Evolutionary conservation across 2,113 vertebrate genomes (phyloP), one percentile per base, ranked within the genome.

Genomic region (Geococcyx californianus): DNA sequence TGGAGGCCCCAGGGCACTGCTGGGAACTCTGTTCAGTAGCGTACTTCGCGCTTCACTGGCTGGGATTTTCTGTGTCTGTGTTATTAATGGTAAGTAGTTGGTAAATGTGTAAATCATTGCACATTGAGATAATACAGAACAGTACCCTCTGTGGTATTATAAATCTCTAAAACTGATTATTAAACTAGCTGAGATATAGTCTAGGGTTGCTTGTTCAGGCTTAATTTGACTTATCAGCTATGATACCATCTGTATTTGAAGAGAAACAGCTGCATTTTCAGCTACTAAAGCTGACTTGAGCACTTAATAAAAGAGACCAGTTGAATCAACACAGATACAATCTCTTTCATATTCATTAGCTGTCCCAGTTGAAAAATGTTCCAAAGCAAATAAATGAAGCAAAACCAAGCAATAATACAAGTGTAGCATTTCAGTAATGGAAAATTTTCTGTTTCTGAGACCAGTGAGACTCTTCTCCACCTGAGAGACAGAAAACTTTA

Each of bases 191-290:
- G 87, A 95, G 92, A 93, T 94, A 85, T 83, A 64, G 91, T 96
- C 75, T 96, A 84, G 45, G 26, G 54, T 93, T 96, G 90, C 93
- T 96, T 97, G 81, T 95, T 96, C 88, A 94, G 92, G 94, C 90
- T 98, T 97, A 97, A 97, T 97, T 97, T 94, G 95, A 95, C 95
- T 97, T 97, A 91, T 87, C 94, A 90, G 75, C 79, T 94, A 85
- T 70, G 79, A 95, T 94, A 87, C 74, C 74, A 75, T 66, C 73
- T 94, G 94, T 97, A 94, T 95, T 92, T 95, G 92, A 84, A 96
- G 89, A 97, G 94, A 96, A 97, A 88, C 92, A 90, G 94, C 90
- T 96, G 56, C 82, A 73, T 90, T 96, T 95, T 92, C 52, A 90
- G 88, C 70, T 87, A 88, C 79, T 77, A 81, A 91, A 94, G 85